Evolutionary conservation across 2,888 invertebrate genomes (phyloP), one percentile per base, ranked within the genome.

Genomic region (Lissonota sp.): DNA sequence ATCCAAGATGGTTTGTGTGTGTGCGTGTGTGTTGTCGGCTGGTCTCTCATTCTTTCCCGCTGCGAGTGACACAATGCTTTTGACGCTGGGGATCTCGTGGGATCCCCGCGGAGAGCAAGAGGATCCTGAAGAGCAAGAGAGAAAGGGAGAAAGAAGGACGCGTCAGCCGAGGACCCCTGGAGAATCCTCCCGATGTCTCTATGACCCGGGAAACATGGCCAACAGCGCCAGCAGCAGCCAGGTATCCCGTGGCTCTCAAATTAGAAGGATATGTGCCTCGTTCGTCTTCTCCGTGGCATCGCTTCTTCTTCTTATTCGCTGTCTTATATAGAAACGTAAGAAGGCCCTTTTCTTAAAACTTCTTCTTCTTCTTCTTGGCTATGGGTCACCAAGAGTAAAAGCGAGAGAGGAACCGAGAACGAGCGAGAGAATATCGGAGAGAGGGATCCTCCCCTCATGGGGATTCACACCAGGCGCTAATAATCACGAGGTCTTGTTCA

Each of bases 401-500:
- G 49, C 8, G 49, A 5, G 10, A 49, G 49, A 6, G 49, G 10
- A 10, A 49, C n/a, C n/a, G 10, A 51, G 58, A 57, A 46, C 42
- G 58, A n/a, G n/a, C n/a, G n/a, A n/a, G n/a, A n/a, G n/a, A n/a
- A n/a, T n/a, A n/a, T n/a, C n/a, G n/a, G n/a, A 44, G 8, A 26
- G 51, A 6, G 58, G 14, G 64, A 55, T 63, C 69, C 67, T 49
- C 70, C 71, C 40, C 78, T 78, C 55, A 42, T 67, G 74, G 78
- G 81, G 81, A 82, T 85, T 84, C 84, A 82, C 85, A 84, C 85
- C 82, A 83, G 78, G 83, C 84, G 80, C 78, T 85, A 85, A 85
- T 84, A 85, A 84, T 85, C 84, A 81, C 85, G 80, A 84, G 82
- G 84, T 85, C 85, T 84, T 85, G 85, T 84, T 84, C 80, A 80